These are phyloP conservation scores for Meandrusa payeni DNA, from an alignment of 2,888 invertebrate species.

Conservation along the genomic window DNA sequence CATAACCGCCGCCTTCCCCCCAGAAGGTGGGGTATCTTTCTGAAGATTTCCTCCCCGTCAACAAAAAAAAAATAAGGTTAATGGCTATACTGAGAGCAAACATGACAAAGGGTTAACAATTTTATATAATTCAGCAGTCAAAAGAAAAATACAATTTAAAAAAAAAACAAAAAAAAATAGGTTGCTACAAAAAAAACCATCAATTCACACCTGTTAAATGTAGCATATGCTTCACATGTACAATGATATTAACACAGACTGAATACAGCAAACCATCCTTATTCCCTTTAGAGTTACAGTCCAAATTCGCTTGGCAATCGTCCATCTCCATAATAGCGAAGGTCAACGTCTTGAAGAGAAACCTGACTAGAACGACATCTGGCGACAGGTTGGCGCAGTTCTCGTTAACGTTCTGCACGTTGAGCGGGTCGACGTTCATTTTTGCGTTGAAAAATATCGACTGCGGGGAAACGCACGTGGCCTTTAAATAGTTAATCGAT, in stretches of 20 bases:
- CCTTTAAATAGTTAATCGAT: conserved; percentile 67
- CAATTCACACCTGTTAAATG: conserved; percentile 72
- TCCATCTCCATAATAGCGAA: conserved; percentile 67
- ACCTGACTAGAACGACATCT: conserved; percentile 83
- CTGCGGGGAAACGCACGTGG: conserved; percentile 64
- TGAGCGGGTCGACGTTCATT: conserved; percentile 81
- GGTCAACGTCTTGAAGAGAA: conserved; percentile 84
- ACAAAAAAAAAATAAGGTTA: too few relatives aligned
- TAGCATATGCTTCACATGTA: conserved; percentile 73
- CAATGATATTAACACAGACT: conserved; percentile 65
- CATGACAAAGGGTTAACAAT: too few relatives aligned
- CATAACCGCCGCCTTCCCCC: too few relatives aligned
- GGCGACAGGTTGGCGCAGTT: conserved; percentile 81
- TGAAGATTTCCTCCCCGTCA: too few relatives aligned
- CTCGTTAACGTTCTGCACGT: conserved; percentile 82
- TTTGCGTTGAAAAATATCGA: conserved; percentile 75
- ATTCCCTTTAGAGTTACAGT: conserved; percentile 35
- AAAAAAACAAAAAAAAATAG: too few relatives aligned
- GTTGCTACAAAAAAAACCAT: conserved; percentile 1
- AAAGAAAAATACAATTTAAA: too few relatives aligned
- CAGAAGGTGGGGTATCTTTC: too few relatives aligned
- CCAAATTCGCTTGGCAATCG: conserved; percentile 46
- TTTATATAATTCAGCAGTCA: too few relatives aligned
- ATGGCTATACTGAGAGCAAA: too few relatives aligned
- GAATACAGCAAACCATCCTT: conserved; percentile 53